phyloP scores from a whole-genome alignment of 2,113 vertebrate species.

The Lagopus leucura region DNA sequence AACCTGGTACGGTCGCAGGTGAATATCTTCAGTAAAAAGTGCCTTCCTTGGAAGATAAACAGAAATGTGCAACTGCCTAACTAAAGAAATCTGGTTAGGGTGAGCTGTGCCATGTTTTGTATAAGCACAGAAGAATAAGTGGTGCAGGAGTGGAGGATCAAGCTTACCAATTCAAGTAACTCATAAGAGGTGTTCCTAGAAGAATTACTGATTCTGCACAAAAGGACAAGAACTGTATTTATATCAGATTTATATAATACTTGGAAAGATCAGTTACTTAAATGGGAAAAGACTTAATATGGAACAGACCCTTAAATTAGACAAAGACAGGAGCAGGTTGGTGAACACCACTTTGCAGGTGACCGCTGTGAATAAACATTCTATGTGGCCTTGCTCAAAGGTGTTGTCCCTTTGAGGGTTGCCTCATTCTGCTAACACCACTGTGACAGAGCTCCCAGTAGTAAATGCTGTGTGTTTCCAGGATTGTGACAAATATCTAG shows the following conservation, averaged over 20 bases:
- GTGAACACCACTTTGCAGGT: neutral
- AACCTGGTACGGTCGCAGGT: neutral
- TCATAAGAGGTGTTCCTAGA: neutral
- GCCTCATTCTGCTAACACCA: neutral
- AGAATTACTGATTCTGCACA: neutral
- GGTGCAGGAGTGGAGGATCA: neutral
- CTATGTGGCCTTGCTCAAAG: neutral
- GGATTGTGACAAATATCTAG: neutral
- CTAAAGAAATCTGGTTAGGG: neutral
- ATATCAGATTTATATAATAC: neutral
- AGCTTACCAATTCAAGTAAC: fast-evolving
- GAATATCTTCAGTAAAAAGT: neutral
- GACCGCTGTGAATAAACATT: neutral
- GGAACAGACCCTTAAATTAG: neutral
- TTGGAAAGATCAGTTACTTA: neutral
- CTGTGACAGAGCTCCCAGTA: neutral
- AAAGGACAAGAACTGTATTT: neutral
- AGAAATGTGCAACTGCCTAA: neutral
- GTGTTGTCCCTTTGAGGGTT: neutral
- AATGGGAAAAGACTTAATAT: neutral
- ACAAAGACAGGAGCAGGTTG: neutral
- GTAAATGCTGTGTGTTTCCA: neutral
- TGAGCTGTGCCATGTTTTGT: neutral
- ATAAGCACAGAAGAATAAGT: neutral
- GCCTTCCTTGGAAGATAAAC: neutral